These are phyloP conservation scores for Portunus trituberculatus DNA, from an alignment of 1,140 invertebrate species.

Conservation along the genomic window DNA sequence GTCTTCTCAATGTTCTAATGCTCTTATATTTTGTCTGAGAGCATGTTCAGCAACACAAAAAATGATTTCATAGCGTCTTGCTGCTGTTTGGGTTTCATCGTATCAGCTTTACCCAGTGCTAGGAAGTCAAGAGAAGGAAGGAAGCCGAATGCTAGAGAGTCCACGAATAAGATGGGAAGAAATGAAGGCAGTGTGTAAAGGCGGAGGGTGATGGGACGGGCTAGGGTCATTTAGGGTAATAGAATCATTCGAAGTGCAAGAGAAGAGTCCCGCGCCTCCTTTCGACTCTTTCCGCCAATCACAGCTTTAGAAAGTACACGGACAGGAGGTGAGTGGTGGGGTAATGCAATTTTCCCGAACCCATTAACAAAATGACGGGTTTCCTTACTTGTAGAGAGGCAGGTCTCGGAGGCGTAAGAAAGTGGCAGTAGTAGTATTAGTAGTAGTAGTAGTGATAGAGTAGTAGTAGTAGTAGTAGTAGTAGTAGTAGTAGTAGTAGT, in stretches of 20 bases:
- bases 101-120: too few relatives aligned
- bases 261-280: not conserved
- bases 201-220: too few relatives aligned
- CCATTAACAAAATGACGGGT: not conserved
- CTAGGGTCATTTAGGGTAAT: not conserved
- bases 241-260: not conserved
- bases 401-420: not conserved
- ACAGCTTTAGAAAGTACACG: not conserved
- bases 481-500: not conserved
- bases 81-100: too few relatives aligned
- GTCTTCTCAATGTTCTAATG: too few relatives aligned
- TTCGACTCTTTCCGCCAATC: not conserved
- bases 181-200: too few relatives aligned
- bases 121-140: too few relatives aligned
- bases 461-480: not conserved
- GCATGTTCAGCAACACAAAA: too few relatives aligned
- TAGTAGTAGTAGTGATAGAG: not conserved
- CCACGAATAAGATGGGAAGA: too few relatives aligned
- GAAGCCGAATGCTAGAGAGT: too few relatives aligned
- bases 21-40: too few relatives aligned
- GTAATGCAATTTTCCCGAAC: not conserved
- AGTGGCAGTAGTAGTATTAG: not conserved
- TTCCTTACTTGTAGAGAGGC: too few relatives aligned
- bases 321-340: not conserved
- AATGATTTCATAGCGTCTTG: too few relatives aligned